A percentile compares a stretch with the other conserved stretches of the same genome.
These are phyloP conservation scores for Neoscelio sp. DNA, from an alignment of 2,888 invertebrate species.

Conservation along the genomic window DNA sequence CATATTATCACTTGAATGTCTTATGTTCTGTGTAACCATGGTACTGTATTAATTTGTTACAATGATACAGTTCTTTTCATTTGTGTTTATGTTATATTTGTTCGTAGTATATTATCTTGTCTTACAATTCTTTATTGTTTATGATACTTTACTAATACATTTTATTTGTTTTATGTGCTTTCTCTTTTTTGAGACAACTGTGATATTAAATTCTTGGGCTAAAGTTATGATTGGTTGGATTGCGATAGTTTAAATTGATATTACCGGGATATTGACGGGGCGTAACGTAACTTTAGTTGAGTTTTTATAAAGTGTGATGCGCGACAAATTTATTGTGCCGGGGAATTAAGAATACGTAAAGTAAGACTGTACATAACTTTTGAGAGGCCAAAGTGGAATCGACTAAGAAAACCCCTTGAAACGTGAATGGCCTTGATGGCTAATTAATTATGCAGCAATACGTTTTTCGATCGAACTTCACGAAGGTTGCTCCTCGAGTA, in stretches of 20 bases:
- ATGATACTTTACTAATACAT: no score
- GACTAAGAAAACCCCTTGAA: slow-evolving; percentile 23
- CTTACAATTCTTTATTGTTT: no score
- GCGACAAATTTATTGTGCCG: slow-evolving; percentile 10
- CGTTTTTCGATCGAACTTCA: slow-evolving; percentile 59
- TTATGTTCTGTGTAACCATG: no score
- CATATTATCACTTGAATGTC: no score
- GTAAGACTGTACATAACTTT: slow-evolving; percentile 28
- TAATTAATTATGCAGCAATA: slow-evolving; percentile 67
- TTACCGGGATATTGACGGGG: slow-evolving; percentile 6
- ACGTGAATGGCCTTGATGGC: slow-evolving; percentile 58
- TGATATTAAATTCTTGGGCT: background rate
- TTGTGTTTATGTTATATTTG: slow-evolving; percentile 31
- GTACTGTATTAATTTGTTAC: no score
- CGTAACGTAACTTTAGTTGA: slow-evolving; percentile 1
- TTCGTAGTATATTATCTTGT: slow-evolving; percentile 74
- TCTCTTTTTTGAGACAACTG: background rate
- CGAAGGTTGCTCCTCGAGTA: slow-evolving; percentile 54
- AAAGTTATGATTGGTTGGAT: slow-evolving; percentile 2
- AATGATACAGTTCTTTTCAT: background rate
- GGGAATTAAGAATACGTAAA: background rate
- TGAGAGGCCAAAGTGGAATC: slow-evolving; percentile 33
- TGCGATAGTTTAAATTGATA: slow-evolving; percentile 13
- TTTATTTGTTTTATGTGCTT: no score
- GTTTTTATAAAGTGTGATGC: slow-evolving; percentile 19